Evolutionary conservation across 2,888 invertebrate genomes (phyloP).

Genomic region (Coecobrya sp.): DNA sequence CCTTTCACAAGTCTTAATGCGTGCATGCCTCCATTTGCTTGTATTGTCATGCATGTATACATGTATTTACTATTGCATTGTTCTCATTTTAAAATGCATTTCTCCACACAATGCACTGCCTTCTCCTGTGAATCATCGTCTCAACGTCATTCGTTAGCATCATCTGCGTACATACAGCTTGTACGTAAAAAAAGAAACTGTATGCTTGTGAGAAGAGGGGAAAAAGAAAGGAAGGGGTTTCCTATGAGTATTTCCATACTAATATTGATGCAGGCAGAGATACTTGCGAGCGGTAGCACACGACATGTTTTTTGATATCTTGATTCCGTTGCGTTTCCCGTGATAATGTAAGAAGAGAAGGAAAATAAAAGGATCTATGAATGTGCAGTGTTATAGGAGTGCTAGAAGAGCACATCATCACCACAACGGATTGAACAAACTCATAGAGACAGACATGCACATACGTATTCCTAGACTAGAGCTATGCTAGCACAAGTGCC

Average conservation of each 20-base stretch:
- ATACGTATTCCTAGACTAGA: not conserved
- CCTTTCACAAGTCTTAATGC: not conserved
- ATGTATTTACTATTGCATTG: too few species aligned
- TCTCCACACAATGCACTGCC: constrained; percentile 7
- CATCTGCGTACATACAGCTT: not conserved
- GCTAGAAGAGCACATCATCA: constrained; percentile 53
- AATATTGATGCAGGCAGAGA: not conserved
- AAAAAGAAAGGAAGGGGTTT: constrained; percentile 16
- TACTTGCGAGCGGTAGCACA: not conserved
- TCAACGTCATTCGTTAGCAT: not conserved
- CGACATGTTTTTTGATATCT: constrained; percentile 79
- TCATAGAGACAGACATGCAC: constrained; percentile 20
- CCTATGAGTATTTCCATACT: constrained; percentile 11
- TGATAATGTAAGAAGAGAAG: constrained; percentile 63
- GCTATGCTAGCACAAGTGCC: not conserved
- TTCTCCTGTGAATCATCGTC: not conserved
- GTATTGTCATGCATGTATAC: not conserved
- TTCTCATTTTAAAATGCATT: not conserved
- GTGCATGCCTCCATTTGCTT: not conserved
- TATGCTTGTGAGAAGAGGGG: not conserved
- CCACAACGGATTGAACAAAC: constrained; percentile 46
- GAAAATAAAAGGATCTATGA: constrained; percentile 31
- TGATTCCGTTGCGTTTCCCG: constrained; percentile 65
- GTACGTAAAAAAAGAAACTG: not conserved
- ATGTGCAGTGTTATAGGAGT: constrained; percentile 4